phyloP scores from a whole-genome alignment of 2,888 invertebrate species.

The Himalopsyche japonica region DNA sequence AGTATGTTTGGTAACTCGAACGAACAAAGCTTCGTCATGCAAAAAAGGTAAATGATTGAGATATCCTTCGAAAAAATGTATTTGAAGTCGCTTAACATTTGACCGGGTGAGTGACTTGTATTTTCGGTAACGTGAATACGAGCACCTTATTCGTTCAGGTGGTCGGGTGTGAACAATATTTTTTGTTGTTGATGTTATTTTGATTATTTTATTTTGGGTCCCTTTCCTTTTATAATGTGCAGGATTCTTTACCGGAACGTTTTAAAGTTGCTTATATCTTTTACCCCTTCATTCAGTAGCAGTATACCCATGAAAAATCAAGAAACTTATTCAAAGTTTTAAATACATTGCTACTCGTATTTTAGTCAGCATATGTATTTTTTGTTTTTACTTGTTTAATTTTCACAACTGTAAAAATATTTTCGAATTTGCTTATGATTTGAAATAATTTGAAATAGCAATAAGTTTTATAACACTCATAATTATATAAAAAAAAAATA shows the following conservation, averaged over 20 bases:
- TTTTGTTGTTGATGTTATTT: neutral
- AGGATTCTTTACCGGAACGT: neutral
- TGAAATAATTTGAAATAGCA: no score
- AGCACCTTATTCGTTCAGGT: neutral
- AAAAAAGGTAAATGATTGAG: constrained; percentile 11
- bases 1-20: neutral
- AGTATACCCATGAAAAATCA: neutral
- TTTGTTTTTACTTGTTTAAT: no score
- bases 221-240: neutral
- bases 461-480: no score
- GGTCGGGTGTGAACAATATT: neutral
- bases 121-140: neutral
- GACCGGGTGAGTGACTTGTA: constrained; percentile 25
- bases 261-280: neutral
- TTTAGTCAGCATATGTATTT: no score
- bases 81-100: constrained; percentile 20
- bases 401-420: no score
- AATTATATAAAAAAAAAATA: no score
- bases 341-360: no score
- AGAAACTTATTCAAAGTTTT: neutral
- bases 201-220: neutral
- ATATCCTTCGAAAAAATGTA: constrained; percentile 23
- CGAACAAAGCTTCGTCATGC: constrained; percentile 40
- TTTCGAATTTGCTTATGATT: no score
- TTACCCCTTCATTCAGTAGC: neutral